Evolutionary conservation across 2,888 invertebrate species (phyloP), one percentile per base, ranked within the genome.

Genomic region (Brachyptera risi): DNA sequence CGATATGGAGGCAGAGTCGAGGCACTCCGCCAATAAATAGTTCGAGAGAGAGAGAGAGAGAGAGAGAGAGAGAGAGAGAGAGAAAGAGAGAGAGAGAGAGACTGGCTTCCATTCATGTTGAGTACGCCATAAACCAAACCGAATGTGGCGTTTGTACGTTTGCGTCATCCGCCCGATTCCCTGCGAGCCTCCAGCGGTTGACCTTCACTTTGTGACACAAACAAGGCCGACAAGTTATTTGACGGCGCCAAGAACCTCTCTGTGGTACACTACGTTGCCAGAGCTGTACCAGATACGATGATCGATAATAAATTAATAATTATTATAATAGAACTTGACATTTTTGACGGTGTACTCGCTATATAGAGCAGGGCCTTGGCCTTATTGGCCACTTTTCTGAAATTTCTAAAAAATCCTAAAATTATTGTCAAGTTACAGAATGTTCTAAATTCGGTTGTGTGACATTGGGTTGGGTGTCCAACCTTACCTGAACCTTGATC

Each of bases 181-280:
- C 21, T n/a, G n/a, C n/a, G 35, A 9, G 35, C 7, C 21, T 17
- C 42, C n/a, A 21, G 11, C 17, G 35, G 47, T 31, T 47, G 47
- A 47, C 47, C 47, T 47, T 47, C 47, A 47, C 47, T 47, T 47
- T 23, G 47, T 24, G 47, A 24, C 47, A 47, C 47, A 21, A 47
- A 54, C 61, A 61, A 61, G 60, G 61, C 49, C 61, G 61, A 26
- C 61, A 40, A 58, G 57, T 50, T 58, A 21, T 58, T 21, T n/a
- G 27, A 27, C 57, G 57, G 35, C 54, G 54, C 54, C 54, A 54
- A 37, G 23, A 9, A 24, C 47, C 7, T 19, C 7, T 42, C 7
- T 21, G n/a, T n/a, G n/a, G n/a, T n/a, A 7, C 23, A 5, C 31
- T 31, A 11, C 31, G 31, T 31, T 31, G 31, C 31, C 31, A 31